Conservation (phyloP, 2,888 invertebrate genomes). For the Drosophila macrothrix region DNA sequence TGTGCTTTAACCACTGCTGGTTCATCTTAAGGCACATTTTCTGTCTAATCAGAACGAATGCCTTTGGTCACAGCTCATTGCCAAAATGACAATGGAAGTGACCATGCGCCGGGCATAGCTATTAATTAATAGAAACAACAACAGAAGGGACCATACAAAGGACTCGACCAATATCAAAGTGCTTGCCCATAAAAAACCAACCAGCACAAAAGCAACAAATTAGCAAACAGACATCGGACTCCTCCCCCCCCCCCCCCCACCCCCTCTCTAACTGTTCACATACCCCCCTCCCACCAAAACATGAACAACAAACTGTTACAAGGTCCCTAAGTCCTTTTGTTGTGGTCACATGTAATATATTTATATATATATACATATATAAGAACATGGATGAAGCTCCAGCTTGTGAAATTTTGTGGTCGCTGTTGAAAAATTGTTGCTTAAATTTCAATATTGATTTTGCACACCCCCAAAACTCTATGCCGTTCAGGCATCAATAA, state of each 20-base stretch:
- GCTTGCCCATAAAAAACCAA: slow-evolving; percentile 42
- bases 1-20: neutral
- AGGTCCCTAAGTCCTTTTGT: slow-evolving; percentile 70
- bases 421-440: slow-evolving; percentile 54
- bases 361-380: slow-evolving; percentile 6
- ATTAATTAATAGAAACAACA: slow-evolving; percentile 57
- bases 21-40: slow-evolving; percentile 26
- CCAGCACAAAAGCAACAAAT: slow-evolving; percentile 67
- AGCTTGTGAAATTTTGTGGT: slow-evolving; percentile 16
- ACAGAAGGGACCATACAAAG: slow-evolving; percentile 40
- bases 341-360: slow-evolving; percentile 37
- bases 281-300: slow-evolving; percentile 15
- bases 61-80: slow-evolving; percentile 56
- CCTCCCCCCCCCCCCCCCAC: slow-evolving; percentile 1
- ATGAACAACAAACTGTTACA: slow-evolving; percentile 65
- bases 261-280: neutral
- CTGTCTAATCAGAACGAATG: slow-evolving; percentile 67
- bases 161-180: slow-evolving; percentile 41
- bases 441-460: slow-evolving; percentile 75
- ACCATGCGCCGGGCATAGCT: slow-evolving; percentile 53
- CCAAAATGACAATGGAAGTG: slow-evolving; percentile 66
- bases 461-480: slow-evolving; percentile 20
- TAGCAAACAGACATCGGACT: slow-evolving; percentile 66
- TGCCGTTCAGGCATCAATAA: slow-evolving; percentile 31
- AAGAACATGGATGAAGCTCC: neutral